Percentiles rank a stretch among this genome's conserved stretches.
phyloP scores from a whole-genome alignment of 2,113 vertebrate species.

The Tragelaphus buxtoni region DNA sequence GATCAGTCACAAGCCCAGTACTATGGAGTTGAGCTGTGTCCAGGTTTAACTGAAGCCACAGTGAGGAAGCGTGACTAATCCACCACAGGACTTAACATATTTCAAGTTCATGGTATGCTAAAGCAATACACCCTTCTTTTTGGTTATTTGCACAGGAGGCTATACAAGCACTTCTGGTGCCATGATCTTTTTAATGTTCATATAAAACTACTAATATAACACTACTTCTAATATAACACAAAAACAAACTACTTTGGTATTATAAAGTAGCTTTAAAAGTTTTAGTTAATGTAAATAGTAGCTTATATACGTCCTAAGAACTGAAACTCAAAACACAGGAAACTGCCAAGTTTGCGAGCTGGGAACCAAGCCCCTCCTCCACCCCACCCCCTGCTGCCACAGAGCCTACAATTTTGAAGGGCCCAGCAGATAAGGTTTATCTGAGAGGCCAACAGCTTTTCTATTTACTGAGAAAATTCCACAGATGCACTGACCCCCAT shows the following conservation, averaged over 20 bases:
- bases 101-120: accelerated
- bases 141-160: too few species aligned
- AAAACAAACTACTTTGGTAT: neutral
- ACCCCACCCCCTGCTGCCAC: neutral
- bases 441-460: neutral
- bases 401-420: neutral
- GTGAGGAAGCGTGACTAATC: neutral
- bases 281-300: neutral
- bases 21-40: neutral
- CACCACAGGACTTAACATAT: neutral
- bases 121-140: neutral
- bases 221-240: neutral
- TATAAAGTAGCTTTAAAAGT: neutral
- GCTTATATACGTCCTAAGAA: neutral
- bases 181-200: neutral
- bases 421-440: too few species aligned
- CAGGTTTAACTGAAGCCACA: neutral
- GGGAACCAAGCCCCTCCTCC: neutral
- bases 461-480: neutral
- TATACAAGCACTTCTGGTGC: neutral
- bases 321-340: neutral
- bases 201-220: neutral
- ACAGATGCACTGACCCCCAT: neutral
- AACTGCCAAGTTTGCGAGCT: neutral
- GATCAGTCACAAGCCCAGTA: neutral